Base-by-base conservation (phyloP, 2,888 invertebrate genomes). In the Nephrotoma flavescens region DNA sequence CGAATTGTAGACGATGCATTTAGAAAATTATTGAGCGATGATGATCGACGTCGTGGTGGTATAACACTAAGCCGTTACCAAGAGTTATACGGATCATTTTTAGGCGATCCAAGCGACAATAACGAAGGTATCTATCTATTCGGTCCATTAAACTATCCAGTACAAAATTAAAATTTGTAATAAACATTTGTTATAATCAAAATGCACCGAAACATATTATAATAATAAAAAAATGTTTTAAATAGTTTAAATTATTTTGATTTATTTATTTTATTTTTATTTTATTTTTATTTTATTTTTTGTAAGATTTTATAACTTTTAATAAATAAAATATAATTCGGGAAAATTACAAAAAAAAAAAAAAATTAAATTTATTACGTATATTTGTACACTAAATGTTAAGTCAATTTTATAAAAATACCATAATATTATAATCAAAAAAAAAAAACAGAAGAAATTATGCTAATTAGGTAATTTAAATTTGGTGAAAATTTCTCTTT, bases 11-110 rank as follows among this genome's bases (percentile, higher is more conserved):
- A 96, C 89, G 95, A 96, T 88, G 95, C 96, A 42, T 97, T 94
- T 91, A 94, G 95, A 89, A 94, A 95, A 89, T 92, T 97, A 88
- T 92, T 96, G 88, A 96, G 94, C 90, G 96, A 96, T 89, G 96
- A 96, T 88, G 96, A 97, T 91, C 93, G 95, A 90, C 94, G 94
- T 92, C 94, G 94, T 89, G 96, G 96, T 42, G 96, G 96, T 4
- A 92, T 97, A 85, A 96, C 95, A 2, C 90, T 96, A 87, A 93
- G 95, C 5, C 93, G 96, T 90, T 97, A 96, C 90, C 96, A 96
- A 90, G 96, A 96, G 90, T 92, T 96, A 3, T 97, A 96, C 90
- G 96, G 96, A 0, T 94, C 96, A 91, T 96, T 96, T 92, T 93
- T 96, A 87, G 96, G 96, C 41, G 95, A 96, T 91, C 94, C 94